phyloP scores from a whole-genome alignment of 2,113 vertebrate species.

The Cyphomyrus plagiostoma region DNA sequence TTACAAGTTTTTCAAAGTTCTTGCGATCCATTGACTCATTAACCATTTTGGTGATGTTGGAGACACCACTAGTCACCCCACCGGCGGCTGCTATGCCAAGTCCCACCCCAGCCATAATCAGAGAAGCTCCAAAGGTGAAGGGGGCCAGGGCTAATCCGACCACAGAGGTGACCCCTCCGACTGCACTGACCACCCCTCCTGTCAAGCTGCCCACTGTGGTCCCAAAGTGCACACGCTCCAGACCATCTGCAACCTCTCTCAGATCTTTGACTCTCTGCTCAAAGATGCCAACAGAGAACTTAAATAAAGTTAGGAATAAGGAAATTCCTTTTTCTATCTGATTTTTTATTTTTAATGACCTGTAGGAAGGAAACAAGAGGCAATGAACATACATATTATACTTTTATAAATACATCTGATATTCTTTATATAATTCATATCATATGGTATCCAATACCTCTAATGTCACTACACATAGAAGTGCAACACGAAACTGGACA shows the following conservation, averaged over 20 bases:
- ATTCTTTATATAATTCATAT: not conserved
- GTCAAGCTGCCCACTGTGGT: slow-evolving; percentile 39
- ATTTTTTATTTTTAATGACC: not conserved
- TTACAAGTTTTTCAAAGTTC: slow-evolving; percentile 30
- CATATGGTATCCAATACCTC: not conserved
- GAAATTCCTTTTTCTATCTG: not conserved
- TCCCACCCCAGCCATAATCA: slow-evolving; percentile 35
- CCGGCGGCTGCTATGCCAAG: slow-evolving; percentile 32
- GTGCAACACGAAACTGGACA: not conserved
- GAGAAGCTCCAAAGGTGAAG: slow-evolving; percentile 36
- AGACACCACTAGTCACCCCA: slow-evolving; percentile 35
- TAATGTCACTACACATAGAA: not conserved
- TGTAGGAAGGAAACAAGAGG: not conserved
- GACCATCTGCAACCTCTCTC: slow-evolving; percentile 17
- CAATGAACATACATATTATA: not conserved
- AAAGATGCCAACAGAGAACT: not conserved
- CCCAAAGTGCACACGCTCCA: slow-evolving; percentile 31
- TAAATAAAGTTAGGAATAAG: not conserved
- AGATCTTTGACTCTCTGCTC: slow-evolving; percentile 20
- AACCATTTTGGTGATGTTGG: slow-evolving; percentile 46
- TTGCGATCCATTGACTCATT: slow-evolving; percentile 34
- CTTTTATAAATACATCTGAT: not conserved
- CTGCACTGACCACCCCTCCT: slow-evolving; percentile 31
- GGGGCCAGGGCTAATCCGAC: slow-evolving; percentile 35
- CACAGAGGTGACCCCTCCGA: slow-evolving; percentile 36